Base-by-base conservation (phyloP, 2,888 invertebrate species). In the Rapana venosa region DNA sequence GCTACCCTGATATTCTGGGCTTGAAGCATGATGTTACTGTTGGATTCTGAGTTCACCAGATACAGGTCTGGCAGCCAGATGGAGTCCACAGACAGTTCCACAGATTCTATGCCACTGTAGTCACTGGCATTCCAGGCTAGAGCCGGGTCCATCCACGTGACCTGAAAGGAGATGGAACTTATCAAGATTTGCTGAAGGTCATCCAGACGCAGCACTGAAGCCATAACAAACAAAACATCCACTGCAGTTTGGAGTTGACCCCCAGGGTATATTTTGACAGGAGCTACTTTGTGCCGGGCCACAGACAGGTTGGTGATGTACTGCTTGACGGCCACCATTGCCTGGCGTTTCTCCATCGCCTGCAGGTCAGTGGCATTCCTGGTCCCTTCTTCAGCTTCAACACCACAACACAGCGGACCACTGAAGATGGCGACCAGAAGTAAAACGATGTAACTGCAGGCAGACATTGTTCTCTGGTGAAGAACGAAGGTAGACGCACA, bases 41-140 rank as follows among this genome's bases (percentile, higher is more conserved):
- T 20, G 20, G 22, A 35, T 11, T 56, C 56, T 0, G 87, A 70
- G 36, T 87, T 87, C 66, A 87, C 26, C 15, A 70, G 13, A 35
- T 56, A 87, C 22, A 87, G 61, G 26, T 61, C 5, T 11, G 87
- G 87, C 35, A 15, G 66, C 87, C 87, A 87, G 35, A 87, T 22
- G 17, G 66, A 22, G 35, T 35, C 87, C 61, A 61, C 5, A 35
- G 66, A 20, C 61, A 87, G 35, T 22, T 87, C 87, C 56, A 87
- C 32, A 20, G 8, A 6, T 22, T 66, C 61, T 13, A 87, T 35
- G 5, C 87, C 87, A 32, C 70, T n/a, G 58, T n/a, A 87, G 0
- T 87, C 70, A 66, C 32, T 35, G 36, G 87, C 36, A 66, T 70
- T 87, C 87, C 87, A 87, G 61, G 47, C 6, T 20, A 87, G 66